Percentiles rank a stretch among this genome's conserved stretches.
Conservation (phyloP, 2,113 vertebrate genomes). For the Notiomystis cincta region DNA sequence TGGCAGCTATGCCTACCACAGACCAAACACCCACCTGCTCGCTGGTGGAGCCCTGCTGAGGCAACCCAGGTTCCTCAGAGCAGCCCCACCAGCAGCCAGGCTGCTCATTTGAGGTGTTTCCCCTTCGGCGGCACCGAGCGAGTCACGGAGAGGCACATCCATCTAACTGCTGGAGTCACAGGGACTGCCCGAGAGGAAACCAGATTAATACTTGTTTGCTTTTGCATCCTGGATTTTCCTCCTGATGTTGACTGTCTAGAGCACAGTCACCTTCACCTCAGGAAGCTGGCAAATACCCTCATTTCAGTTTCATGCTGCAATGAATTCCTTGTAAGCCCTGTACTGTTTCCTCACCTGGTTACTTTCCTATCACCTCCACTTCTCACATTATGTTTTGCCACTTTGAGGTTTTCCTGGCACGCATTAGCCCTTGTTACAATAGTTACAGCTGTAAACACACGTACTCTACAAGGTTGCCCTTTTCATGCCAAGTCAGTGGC, state of each 20-base stretch:
- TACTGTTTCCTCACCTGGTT: neutral
- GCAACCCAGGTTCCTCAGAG: neutral
- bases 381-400: neutral
- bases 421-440: neutral
- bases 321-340: neutral
- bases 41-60: neutral
- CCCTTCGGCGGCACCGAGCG: neutral
- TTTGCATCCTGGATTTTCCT: neutral
- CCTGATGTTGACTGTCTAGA: neutral
- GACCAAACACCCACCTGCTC: neutral
- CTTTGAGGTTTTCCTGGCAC: neutral
- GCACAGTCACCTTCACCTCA: neutral
- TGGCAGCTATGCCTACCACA: accelerated
- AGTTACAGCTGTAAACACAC: neutral
- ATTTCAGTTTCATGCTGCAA: neutral
- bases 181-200: neutral
- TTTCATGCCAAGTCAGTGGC: neutral
- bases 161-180: neutral
- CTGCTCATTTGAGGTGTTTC: neutral
- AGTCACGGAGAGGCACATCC: neutral
- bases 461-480: neutral
- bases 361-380: neutral
- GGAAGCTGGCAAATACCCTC: neutral
- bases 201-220: neutral
- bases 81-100: neutral